Percentiles rank a stretch among this genome's conserved stretches.
Conservation (phyloP, 2,113 vertebrate genomes). For the Pelvicachromis taeniatus region DNA sequence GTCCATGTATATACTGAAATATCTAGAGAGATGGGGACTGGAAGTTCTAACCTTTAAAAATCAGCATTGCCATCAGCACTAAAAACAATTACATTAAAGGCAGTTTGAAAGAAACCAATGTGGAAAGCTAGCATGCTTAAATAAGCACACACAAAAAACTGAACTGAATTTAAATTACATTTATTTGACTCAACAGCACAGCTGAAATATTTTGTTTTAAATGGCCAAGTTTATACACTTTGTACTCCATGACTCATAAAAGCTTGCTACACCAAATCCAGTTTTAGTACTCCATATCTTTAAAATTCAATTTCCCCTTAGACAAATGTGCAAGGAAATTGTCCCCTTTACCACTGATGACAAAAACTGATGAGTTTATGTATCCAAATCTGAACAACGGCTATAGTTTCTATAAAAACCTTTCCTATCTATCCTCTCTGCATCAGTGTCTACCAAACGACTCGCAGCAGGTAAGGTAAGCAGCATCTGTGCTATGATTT, state of each 20-base stretch:
- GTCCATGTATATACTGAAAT: background rate
- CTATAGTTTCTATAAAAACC: background rate
- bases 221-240: background rate
- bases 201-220: background rate
- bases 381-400: background rate
- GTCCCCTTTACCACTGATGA: background rate
- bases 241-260: background rate
- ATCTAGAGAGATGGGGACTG: background rate
- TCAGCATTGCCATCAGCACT: background rate
- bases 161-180: background rate
- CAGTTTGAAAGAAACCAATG: background rate
- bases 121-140: background rate
- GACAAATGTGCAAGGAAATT: background rate
- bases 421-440: background rate
- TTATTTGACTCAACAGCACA: background rate
- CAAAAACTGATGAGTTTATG: background rate
- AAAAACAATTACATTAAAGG: background rate
- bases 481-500: constrained; percentile 25
- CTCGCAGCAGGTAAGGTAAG: constrained; percentile 14
- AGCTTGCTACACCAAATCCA: background rate
- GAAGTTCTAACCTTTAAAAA: background rate
- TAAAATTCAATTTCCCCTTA: background rate
- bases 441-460: background rate
- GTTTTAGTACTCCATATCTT: background rate
- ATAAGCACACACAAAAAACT: background rate